Conservation (phyloP, 2,888 invertebrate species). For the Selenia dentaria region DNA sequence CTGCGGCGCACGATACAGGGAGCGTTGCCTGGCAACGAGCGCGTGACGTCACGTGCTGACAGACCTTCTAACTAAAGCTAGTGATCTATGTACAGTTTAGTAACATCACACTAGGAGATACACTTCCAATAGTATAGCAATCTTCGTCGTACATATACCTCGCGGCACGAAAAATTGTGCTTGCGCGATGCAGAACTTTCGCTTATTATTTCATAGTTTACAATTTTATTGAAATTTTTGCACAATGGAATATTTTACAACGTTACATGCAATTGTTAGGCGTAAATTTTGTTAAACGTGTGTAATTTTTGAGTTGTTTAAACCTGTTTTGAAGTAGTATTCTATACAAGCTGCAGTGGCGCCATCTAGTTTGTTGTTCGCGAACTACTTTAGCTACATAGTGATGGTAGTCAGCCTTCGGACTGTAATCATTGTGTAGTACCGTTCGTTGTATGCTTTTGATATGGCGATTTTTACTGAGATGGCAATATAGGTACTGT, state of each 20-base stretch:
- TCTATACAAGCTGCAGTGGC: not conserved
- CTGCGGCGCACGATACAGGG: conserved; percentile 82
- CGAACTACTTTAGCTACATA: no score
- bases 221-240: conserved; percentile 12
- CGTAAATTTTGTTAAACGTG: not conserved
- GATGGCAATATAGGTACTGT: no score
- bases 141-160: conserved; percentile 44
- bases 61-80: conserved; percentile 19
- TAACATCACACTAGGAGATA: conserved; percentile 50
- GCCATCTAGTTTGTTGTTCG: conserved; percentile 28
- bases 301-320: not conserved
- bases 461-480: no score
- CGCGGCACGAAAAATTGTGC: conserved; percentile 38
- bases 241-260: not conserved
- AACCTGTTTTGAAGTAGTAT: conserved; percentile 1
- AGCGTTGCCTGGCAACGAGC: conserved; percentile 80
- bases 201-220: conserved; percentile 21
- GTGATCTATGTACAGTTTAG: conserved; percentile 33
- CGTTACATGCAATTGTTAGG: not conserved
- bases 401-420: no score
- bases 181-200: conserved; percentile 59
- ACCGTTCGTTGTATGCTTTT: no score
- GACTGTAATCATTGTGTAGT: no score
- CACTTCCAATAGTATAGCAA: conserved; percentile 40
- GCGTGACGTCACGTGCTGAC: conserved; percentile 81